A percentile compares a stretch with the other conserved stretches of the same genome.
Evolutionary conservation across 1,140 invertebrate species (phyloP).

Genomic region (Whitmania pigra): DNA sequence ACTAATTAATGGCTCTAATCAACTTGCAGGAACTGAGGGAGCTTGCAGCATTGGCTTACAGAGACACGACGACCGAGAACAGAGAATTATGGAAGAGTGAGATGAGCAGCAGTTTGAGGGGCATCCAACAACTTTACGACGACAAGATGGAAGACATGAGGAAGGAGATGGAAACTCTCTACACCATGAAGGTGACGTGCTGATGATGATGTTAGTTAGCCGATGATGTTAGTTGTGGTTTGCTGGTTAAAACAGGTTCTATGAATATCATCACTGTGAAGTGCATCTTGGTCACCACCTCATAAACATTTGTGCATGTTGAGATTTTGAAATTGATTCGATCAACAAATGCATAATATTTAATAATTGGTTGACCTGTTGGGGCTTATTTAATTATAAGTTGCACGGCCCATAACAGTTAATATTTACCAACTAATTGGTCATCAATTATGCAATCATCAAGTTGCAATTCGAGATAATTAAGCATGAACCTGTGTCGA

Average conservation of each 20-base stretch:
- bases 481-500: neutral
- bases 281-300: too few species aligned
- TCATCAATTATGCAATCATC: too few species aligned
- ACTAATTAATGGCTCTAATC: neutral
- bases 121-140: conserved; percentile 21
- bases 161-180: conserved; percentile 28
- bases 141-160: conserved; percentile 29
- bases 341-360: too few species aligned
- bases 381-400: too few species aligned
- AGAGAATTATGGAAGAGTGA: conserved; percentile 17
- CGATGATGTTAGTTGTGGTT: conserved; percentile 4
- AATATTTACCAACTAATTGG: too few species aligned
- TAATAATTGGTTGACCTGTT: too few species aligned
- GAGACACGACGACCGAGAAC: conserved; percentile 14
- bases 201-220: neutral
- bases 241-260: too few species aligned
- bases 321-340: too few species aligned
- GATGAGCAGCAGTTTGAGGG: conserved; percentile 1
- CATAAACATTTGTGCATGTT: too few species aligned
- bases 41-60: conserved; percentile 42
- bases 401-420: too few species aligned
- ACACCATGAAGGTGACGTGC: conserved; percentile 20
- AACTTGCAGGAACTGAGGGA: conserved; percentile 44
- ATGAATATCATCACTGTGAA: too few species aligned
- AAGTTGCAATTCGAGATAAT: too few species aligned